Evolutionary conservation across 2,113 vertebrate species (phyloP).

Genomic region (Corvus hawaiiensis): DNA sequence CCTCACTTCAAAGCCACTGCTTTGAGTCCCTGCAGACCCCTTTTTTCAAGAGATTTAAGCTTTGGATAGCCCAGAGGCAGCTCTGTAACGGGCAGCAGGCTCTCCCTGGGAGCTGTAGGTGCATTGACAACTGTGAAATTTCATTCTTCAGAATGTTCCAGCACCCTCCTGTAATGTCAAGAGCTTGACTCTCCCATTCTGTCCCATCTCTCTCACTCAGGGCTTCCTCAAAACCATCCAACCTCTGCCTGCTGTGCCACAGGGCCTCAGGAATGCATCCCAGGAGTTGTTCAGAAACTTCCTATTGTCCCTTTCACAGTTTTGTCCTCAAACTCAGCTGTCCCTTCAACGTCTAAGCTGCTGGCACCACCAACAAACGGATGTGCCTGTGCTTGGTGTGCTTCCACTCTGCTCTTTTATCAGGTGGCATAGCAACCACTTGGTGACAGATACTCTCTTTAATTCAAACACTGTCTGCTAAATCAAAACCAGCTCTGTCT

Average conservation of each 20-base stretch:
- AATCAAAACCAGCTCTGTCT: background rate
- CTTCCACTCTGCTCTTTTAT: background rate
- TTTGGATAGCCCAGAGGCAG: background rate
- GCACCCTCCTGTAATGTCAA: background rate
- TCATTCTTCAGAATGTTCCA: background rate
- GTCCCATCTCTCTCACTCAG: background rate
- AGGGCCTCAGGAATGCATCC: background rate
- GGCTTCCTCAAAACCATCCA: background rate
- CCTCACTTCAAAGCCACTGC: background rate
- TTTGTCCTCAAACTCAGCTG: background rate
- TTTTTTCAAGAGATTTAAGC: conserved; percentile 14
- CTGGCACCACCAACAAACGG: background rate
- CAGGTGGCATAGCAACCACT: background rate
- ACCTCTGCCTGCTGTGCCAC: background rate
- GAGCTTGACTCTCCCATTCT: background rate
- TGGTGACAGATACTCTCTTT: background rate
- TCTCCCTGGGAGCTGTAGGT: background rate
- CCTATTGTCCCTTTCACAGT: background rate
- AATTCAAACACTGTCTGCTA: background rate
- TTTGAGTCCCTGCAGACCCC: background rate
- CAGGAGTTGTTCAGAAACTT: background rate
- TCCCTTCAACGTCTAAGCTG: background rate
- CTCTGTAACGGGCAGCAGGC: background rate
- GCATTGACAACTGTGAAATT: background rate
- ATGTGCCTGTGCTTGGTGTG: rapidly evolving